Evolutionary conservation across 2,113 vertebrate genomes (phyloP), one percentile per base, ranked within the genome.

Genomic region (Callipepla californica): DNA sequence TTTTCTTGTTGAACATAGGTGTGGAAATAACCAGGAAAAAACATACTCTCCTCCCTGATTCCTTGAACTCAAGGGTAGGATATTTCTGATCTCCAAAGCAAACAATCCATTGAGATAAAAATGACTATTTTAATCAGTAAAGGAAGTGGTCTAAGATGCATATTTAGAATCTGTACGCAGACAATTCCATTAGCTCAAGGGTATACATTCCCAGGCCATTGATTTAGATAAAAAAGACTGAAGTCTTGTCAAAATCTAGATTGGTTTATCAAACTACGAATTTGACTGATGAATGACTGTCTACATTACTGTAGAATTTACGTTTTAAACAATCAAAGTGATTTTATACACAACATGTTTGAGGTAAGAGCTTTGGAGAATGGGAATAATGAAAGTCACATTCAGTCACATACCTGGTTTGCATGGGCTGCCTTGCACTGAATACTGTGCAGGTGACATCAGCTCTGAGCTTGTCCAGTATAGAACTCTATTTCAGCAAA

Each of bases 41-140:
- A 34, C 12, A 32, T 36, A 36, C 36, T 69, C 30, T 59, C 38
- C 59, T 85, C 17, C 32, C 38, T 82, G n/a, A 76, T 1, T 85
- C 16, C 36, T 57, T 47, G 79, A 85, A 9, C 21, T 73, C 21
- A 45, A 82, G 26, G 26, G 81, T 85, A 75, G 42, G 25, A 59
- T 20, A 40, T 65, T 58, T 28, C 2, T 68, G 8, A 45, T 48
- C 53, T 76, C 47, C 50, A 67, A 70, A 93, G 10, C 17, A 92
- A 93, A 88, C n/a, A 82, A 51, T 55, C 25, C 36, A 74, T 47
- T 44, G 61, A 91, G 63, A 86, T 61, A 81, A 92, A 75, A 93
- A 69, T 40, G 25, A 9, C 4, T 47, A 19, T 55, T 89, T 91
- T n/a, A 68, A 91, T 63, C 34, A 83, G 57, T 40, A 94, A 89